A percentile compares a stretch with the other conserved stretches of the same genome.
These are phyloP conservation scores for Sanderia malayensis DNA, from an alignment of 30 jellyfish, hydroid and myxozoan species.

Conservation along the genomic window DNA sequence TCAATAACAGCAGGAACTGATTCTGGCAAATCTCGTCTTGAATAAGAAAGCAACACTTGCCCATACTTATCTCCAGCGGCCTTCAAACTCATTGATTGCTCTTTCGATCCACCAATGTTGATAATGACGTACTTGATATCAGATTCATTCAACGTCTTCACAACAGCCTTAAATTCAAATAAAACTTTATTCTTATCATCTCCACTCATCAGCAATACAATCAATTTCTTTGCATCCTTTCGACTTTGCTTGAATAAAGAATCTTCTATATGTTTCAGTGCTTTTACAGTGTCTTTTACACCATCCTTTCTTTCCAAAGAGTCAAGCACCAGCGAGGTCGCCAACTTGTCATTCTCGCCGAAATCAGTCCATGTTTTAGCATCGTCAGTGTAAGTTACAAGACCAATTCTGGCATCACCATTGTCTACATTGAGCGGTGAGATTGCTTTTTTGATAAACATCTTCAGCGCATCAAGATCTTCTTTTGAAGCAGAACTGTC, in stretches of 20 bases:
- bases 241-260: conserved; percentile 8
- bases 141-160: conserved; percentile 10
- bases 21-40: conserved; percentile 19
- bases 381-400: conserved; percentile 26
- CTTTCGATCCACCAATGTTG: conserved; percentile 12
- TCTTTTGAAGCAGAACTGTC: conserved; percentile 32
- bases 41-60: conserved; percentile 3
- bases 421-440: conserved; percentile 5
- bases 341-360: neutral
- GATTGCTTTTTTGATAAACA: conserved; percentile 25
- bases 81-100: neutral
- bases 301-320: conserved; percentile 9
- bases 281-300: conserved; percentile 17
- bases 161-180: neutral
- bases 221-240: conserved; percentile 22
- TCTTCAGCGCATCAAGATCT: conserved; percentile 16
- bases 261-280: conserved; percentile 26
- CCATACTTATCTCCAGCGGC: conserved; percentile 13
- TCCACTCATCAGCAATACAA: conserved; percentile 38
- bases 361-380: conserved; percentile 18
- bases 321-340: conserved; percentile 12
- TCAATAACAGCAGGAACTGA: conserved; percentile 37
- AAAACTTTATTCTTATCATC: neutral
- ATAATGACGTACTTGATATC: conserved; percentile 15
- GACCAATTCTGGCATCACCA: conserved; percentile 27